Evolutionary conservation across 2,113 vertebrate species (phyloP).

Genomic region (Circaetus gallicus): DNA sequence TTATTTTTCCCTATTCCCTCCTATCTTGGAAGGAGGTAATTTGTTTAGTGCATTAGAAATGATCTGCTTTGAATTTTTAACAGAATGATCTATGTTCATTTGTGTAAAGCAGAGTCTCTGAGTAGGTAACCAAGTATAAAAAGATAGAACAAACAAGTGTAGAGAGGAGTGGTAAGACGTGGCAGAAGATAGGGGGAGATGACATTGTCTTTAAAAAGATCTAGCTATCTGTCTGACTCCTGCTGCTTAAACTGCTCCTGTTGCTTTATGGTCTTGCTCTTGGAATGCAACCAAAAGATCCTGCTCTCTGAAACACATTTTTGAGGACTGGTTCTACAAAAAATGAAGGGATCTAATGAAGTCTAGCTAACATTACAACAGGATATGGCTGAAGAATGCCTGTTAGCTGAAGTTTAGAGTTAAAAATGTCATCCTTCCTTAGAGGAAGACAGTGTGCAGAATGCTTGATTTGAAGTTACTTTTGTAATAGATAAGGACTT

Average conservation of each 20-base stretch:
- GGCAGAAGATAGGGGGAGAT: background rate
- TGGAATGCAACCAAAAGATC: background rate
- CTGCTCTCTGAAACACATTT: background rate
- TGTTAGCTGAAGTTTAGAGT: background rate
- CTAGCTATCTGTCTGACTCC: background rate
- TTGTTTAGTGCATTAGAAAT: background rate
- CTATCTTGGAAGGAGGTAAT: background rate
- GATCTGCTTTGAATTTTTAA: background rate
- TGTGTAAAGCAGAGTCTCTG: background rate
- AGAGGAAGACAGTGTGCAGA: background rate
- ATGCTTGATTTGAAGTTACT: background rate
- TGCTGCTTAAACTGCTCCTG: background rate
- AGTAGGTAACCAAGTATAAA: background rate
- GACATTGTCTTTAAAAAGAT: background rate
- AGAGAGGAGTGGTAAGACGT: background rate
- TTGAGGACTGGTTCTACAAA: background rate
- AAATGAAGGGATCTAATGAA: background rate
- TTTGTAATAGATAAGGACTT: background rate
- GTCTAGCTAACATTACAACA: background rate
- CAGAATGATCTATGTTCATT: fast-evolving
- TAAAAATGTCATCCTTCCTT: background rate
- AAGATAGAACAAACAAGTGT: background rate
- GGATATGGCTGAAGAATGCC: background rate
- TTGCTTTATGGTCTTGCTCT: background rate
- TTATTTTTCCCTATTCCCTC: background rate